phyloP scores from a whole-genome alignment of 2,888 invertebrate genomes.

The Xylota sylvarum region DNA sequence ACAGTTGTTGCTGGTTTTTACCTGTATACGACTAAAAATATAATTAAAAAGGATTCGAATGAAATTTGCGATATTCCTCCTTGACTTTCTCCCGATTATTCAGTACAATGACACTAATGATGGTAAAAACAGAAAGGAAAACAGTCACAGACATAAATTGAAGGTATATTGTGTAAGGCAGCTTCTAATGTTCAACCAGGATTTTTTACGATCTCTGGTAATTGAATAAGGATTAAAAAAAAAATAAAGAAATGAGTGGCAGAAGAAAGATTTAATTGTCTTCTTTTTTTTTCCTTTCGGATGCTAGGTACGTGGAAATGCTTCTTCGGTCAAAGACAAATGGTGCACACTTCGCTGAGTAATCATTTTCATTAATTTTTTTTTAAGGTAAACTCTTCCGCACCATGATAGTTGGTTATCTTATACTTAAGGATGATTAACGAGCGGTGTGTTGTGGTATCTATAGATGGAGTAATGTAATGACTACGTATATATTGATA shows the following conservation, averaged over 20 bases:
- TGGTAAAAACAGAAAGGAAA: background rate
- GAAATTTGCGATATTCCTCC: background rate
- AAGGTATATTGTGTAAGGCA: background rate
- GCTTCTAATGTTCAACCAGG: background rate
- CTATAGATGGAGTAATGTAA: conserved; percentile 3
- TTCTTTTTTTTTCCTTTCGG: conserved; percentile 16
- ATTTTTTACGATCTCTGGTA: conserved; percentile 4
- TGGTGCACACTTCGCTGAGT: conserved; percentile 59
- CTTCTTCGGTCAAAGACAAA: conserved; percentile 53
- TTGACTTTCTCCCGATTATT: background rate
- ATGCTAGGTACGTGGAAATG: conserved; percentile 8
- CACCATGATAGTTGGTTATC: conserved; percentile 4
- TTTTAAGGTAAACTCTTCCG: background rate
- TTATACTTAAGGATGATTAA: conserved; percentile 20
- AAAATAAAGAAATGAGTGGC: background rate
- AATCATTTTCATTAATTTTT: conserved; percentile 65
- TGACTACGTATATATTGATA: conserved; percentile 19
- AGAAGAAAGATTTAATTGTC: conserved; percentile 43
- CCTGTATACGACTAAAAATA: background rate
- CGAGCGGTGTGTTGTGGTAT: conserved; percentile 1
- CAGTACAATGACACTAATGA: background rate
- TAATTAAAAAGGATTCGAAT: conserved; percentile 12
- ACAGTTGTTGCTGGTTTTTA: background rate
- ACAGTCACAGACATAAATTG: conserved; percentile 3
- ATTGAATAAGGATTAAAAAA: conserved; percentile 21